phyloP scores from a whole-genome alignment of 2,113 vertebrate species.

The Nothobranchius furzeri region DNA sequence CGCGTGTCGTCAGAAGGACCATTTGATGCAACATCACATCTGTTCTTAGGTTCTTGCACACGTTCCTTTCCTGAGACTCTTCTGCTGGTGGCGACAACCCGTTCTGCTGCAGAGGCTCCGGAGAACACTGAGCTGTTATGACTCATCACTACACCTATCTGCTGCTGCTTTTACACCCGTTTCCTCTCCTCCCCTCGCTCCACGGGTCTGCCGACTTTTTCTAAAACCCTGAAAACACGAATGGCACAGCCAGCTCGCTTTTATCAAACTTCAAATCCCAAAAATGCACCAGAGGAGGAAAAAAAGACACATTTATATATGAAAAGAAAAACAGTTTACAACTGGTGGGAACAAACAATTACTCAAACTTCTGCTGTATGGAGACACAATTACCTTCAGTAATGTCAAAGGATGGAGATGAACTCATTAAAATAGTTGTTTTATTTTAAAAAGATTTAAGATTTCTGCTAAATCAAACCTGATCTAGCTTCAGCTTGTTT shows the following conservation, averaged over 20 bases:
- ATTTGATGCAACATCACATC: neutral
- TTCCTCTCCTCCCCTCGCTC: neutral
- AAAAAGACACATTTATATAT: too few relatives aligned
- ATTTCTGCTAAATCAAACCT: too few relatives aligned
- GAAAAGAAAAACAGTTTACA: too few relatives aligned
- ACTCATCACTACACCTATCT: constrained; percentile 53
- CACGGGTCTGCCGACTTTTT: neutral
- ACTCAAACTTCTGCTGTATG: too few relatives aligned
- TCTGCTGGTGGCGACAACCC: constrained; percentile 2
- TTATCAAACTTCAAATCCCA: constrained; percentile 1
- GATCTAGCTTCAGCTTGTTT: too few relatives aligned
- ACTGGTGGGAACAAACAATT: too few relatives aligned
- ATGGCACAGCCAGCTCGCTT: constrained; percentile 7
- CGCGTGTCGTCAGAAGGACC: neutral
- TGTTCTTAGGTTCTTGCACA: neutral
- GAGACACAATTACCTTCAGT: too few relatives aligned
- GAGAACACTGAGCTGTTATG: constrained; percentile 50
- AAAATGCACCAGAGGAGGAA: neutral
- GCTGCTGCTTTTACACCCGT: neutral
- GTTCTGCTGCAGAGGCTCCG: constrained; percentile 45
- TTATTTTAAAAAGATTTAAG: too few relatives aligned
- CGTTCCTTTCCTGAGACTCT: neutral
- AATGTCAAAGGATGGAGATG: neutral
- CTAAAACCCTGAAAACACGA: constrained; percentile 8
- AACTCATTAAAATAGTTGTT: neutral